phyloP scores from a whole-genome alignment of 2,888 invertebrate species.

The Neoitamus cyanurus region DNA sequence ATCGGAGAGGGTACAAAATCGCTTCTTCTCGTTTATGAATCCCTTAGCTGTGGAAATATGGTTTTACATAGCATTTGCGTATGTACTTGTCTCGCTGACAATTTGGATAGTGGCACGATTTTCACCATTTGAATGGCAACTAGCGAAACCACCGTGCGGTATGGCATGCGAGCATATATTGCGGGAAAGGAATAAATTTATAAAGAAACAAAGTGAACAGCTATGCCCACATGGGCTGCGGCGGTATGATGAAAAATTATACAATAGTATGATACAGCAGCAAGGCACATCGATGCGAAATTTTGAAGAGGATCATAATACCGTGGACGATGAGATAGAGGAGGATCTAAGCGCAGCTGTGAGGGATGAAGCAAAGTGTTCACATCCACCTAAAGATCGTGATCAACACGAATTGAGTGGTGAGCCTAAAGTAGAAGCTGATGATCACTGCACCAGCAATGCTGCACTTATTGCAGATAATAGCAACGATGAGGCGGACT shows the following conservation, averaged over 20 bases:
- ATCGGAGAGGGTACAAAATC: slow-evolving; percentile 74
- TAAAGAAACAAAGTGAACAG: slow-evolving; percentile 4
- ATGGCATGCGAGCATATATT: slow-evolving; percentile 25
- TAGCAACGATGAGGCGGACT: neutral
- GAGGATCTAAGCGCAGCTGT: neutral
- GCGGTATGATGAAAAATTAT: neutral
- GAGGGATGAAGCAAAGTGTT: no score
- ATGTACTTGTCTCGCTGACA: slow-evolving; percentile 80
- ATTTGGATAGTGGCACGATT: slow-evolving; percentile 88
- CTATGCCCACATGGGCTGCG: neutral
- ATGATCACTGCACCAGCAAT: neutral
- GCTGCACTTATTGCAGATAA: neutral
- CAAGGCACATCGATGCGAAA: neutral
- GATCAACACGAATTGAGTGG: neutral
- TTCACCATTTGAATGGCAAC: slow-evolving; percentile 85
- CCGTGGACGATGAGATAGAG: neutral
- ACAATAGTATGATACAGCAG: neutral
- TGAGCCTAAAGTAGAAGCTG: neutral
- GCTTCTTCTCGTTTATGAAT: slow-evolving; percentile 85
- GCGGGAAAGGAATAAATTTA: neutral
- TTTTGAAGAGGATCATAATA: neutral
- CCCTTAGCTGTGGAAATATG: slow-evolving; percentile 88
- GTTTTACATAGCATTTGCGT: slow-evolving; percentile 82
- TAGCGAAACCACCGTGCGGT: slow-evolving; percentile 69
- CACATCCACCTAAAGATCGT: neutral